A percentile compares a stretch with the other conserved stretches of the same genome.
These are phyloP conservation scores for Napeogenes inachia DNA, from an alignment of 2,888 invertebrate genomes.

Conservation along the genomic window DNA sequence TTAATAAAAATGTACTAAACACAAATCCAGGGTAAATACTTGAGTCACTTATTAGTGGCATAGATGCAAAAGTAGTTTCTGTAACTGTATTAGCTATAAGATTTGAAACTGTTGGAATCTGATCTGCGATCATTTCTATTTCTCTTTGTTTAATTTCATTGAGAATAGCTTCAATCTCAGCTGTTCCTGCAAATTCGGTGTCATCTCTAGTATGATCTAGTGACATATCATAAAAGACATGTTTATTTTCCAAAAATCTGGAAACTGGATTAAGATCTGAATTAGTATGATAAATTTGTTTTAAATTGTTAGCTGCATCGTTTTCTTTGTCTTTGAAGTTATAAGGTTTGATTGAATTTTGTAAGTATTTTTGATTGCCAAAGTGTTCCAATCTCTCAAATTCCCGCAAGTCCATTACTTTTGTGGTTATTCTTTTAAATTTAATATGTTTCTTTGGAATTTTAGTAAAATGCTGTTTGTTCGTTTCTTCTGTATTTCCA, in stretches of 20 bases:
- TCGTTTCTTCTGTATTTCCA: conserved; percentile 10
- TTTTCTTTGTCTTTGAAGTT: not conserved
- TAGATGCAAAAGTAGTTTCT: conserved; percentile 41
- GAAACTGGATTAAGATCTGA: not conserved
- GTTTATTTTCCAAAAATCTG: conserved; percentile 6
- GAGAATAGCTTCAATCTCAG: conserved; percentile 49
- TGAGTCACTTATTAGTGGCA: conserved; percentile 34
- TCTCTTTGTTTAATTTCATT: conserved; percentile 50
- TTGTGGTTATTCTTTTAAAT: conserved; percentile 22
- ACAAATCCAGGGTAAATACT: conserved; percentile 20
- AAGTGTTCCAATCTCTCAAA: conserved; percentile 20
- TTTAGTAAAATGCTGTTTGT: conserved; percentile 4
- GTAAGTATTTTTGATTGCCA: not conserved
- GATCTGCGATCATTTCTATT: conserved; percentile 39
- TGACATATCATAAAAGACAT: not conserved
- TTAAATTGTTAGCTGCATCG: not conserved
- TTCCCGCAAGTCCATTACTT: conserved; percentile 19
- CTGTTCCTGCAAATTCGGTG: conserved; percentile 34
- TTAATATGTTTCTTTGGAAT: conserved; percentile 16
- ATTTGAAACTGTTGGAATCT: conserved; percentile 39
- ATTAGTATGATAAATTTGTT: not conserved
- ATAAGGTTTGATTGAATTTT: not conserved
- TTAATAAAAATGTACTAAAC: conserved; percentile 30
- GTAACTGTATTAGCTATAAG: conserved; percentile 44
- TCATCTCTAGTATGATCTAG: conserved; percentile 13